A percentile compares a stretch with the other conserved stretches of the same genome.
Evolutionary conservation across 2,888 invertebrate species (phyloP).

Genomic region (Phyllotreta cruciferae): DNA sequence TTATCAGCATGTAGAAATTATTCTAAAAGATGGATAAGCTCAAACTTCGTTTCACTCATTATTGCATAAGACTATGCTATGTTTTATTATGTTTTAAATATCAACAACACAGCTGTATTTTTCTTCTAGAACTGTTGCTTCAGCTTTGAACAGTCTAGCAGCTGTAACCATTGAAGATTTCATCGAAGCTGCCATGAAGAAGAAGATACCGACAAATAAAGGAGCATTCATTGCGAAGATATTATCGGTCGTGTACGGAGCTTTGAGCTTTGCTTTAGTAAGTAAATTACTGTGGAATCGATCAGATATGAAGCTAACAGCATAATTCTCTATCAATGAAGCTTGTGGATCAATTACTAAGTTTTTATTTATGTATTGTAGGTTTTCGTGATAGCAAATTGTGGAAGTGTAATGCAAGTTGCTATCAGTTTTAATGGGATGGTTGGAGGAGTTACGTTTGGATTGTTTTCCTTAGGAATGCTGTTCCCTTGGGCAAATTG

Average conservation of each 20-base stretch:
- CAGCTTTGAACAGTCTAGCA: slow-evolving; percentile 92
- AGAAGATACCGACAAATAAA: slow-evolving; percentile 74
- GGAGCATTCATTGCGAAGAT: slow-evolving; percentile 78
- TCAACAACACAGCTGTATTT: not conserved
- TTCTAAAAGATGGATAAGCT: too few relatives aligned
- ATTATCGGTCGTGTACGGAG: slow-evolving; percentile 74
- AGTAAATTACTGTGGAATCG: not conserved
- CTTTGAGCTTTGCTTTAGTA: slow-evolving; percentile 70
- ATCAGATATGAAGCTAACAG: too few relatives aligned
- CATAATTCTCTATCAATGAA: not conserved
- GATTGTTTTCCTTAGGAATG: slow-evolving; percentile 88
- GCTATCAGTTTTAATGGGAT: slow-evolving; percentile 89
- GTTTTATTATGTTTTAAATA: too few relatives aligned
- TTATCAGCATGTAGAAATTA: too few relatives aligned
- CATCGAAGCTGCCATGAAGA: slow-evolving; percentile 73
- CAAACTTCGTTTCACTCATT: slow-evolving; percentile 7
- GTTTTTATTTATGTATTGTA: slow-evolving; percentile 41
- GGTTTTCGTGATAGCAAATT: slow-evolving; percentile 84
- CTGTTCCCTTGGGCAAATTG: slow-evolving; percentile 87
- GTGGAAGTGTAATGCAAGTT: slow-evolving; percentile 89
- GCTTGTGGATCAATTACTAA: slow-evolving; percentile 1
- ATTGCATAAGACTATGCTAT: too few relatives aligned
- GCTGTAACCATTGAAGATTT: slow-evolving; percentile 92
- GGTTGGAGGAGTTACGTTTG: slow-evolving; percentile 87
- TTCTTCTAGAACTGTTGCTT: slow-evolving; percentile 84